Evolutionary conservation across 2,797 vertebrate species (phyloP), one percentile per base, ranked within the genome.

Genomic region (Fistularia tabacaria): DNA sequence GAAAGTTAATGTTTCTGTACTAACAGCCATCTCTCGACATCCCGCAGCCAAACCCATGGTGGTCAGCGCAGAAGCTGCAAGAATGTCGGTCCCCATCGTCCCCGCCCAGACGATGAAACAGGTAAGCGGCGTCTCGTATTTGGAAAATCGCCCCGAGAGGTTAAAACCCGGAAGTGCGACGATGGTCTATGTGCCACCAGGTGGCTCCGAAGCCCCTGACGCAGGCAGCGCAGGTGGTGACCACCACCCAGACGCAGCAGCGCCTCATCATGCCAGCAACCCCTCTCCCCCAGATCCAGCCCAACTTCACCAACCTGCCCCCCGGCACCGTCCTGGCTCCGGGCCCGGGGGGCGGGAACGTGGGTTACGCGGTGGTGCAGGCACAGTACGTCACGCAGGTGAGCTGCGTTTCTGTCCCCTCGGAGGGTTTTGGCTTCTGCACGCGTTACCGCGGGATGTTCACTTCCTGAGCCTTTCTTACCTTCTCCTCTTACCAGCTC

Each of bases 341-440:
- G 0, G 97, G 95, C 9, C 94, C 94, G 0, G 96, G 96, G 5
- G 78, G 91, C 0, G 95, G 94, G 13, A 98, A 93, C 0, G 87
- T 99, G 36, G 95, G 96, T 9, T 99, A 99, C 3, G 93, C 97
- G 0, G 94, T 99, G 12, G 91, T 98, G 66, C 96, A 97, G 0
- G 96, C 96, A 45, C 97, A 98, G 57, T 99, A 98, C 0, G 95
- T 99, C 57, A 95, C 96, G n/a, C 97, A 99, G 94, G 97, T 97
- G 57, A 36, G 88, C 42, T 1, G 6, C 11, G 14, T 2, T 41
- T 45, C 36, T 46, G 1, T 39, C 12, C 8, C 1, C 15, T 10
- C 3, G 7, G 7, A 7, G 36, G 15, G 8, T 6, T 11, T 3
- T 8, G 8, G 6, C 1, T 51, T 9, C 6, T 37, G 9, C 3